phyloP scores from a whole-genome alignment of 2,797 vertebrate genomes.

The Mionectes olivaceus region DNA sequence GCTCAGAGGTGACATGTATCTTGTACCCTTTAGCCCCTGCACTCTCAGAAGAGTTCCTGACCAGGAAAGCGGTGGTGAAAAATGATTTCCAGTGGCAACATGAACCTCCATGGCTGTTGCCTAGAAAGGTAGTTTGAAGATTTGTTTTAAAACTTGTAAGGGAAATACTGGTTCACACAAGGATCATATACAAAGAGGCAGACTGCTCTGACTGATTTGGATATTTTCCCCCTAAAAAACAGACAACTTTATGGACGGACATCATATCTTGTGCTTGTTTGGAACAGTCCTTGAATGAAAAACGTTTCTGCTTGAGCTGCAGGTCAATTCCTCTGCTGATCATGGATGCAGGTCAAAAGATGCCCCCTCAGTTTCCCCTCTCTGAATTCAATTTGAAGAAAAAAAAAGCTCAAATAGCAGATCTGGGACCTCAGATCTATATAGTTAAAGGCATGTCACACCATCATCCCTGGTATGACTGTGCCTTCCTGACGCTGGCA shows the following conservation, averaged over 20 bases:
- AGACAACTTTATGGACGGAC: not conserved
- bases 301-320: not conserved
- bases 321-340: not conserved
- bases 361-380: not conserved
- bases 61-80: not conserved
- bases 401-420: not conserved
- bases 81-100: fast-evolving
- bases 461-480: fast-evolving
- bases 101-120: not conserved
- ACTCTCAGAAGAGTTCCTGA: not conserved
- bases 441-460: not conserved
- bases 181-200: fast-evolving
- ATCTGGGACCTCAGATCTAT: not conserved
- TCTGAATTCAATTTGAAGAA: not conserved
- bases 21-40: not conserved
- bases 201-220: not conserved
- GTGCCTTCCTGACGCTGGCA: not conserved
- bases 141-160: not conserved
- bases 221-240: fast-evolving
- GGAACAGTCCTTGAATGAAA: not conserved
- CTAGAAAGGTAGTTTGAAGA: not conserved
- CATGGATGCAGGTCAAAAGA: not conserved
- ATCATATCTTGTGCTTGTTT: not conserved
- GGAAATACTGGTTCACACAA: not conserved
- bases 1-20: not conserved